Evolutionary conservation across 1,140 invertebrate genomes (phyloP), one percentile per base, ranked within the genome.

Genomic region (Calosoma granatense): DNA sequence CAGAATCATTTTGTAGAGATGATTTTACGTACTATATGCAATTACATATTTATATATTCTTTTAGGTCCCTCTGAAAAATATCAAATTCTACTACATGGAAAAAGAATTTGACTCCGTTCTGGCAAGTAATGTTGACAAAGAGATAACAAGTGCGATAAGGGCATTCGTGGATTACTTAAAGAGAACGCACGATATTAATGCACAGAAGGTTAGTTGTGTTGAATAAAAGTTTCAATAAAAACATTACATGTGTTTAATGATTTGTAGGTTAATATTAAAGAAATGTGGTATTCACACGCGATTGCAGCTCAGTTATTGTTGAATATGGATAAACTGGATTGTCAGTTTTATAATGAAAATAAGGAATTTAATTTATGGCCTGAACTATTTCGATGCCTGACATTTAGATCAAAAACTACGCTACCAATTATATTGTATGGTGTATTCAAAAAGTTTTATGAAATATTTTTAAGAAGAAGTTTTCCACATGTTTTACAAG

Each of bases 41-140:
- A 19, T 52, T 30, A 19, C 9, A 23, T 55, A 43, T 51, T 15
- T 56, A 20, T 20, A 55, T 23, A 56, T 58, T 30, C 56, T 73
- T 74, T 2, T 58, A 82, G 81, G 80, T 92, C 4, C 78, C 87
- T 65, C 52, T 90, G 1, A 78, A 75, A 17, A 77, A 84, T 52
- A 66, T 94, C 22, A 85, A 82, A 57, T 81, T 88, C 64, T 92
- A 83, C 69, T 92, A 87, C 62, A 83, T 91, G 78, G 81, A 88
- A 60, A 81, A 86, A 56, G 84, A 87, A 62, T 79, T 80, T 12
- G 78, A 78, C 3, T 78, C 83, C 30, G 76, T 80, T 14, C 68
- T 87, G 6, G 75, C 81, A 20, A 76, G 78, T 22, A 72, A 75
- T 6, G 79, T 92, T 1, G 77, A 83, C 55, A 63, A 73, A 36